Base-by-base conservation (phyloP, 1,140 invertebrate genomes). In the Agrypnia vestita region DNA sequence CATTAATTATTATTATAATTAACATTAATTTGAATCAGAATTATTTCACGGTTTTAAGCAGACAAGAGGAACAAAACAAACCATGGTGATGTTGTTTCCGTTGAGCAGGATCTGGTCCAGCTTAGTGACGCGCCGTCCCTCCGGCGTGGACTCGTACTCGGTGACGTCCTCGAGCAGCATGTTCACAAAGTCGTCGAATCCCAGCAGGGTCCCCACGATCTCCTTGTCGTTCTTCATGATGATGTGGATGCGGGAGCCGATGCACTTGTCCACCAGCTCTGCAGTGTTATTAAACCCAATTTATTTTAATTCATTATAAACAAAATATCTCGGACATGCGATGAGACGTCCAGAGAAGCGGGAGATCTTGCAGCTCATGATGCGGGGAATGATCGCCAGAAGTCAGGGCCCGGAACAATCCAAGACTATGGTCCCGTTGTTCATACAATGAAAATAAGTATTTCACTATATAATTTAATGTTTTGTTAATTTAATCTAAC, bases 161-260 rank as follows among this genome's bases (percentile, higher is more conserved):
- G 95, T 97, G 0, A 97, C 96, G 89, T 97, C 96, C 86, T 97
- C 97, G 76, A 98, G 86, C 11, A 98, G 91, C 96, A 98, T 98
- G 88, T 98, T 99, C 13, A 99, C 99, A 90, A 99, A 99, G 89
- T 99, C 98, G 90, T 99, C 98, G 89, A 99, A 99, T 8, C 99
- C 99, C 79, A 97, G 90, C 17, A 99, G 88, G 0, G 98, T 99
- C 76, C 99, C 99, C 12, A 99, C 97, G 86, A 99, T 98, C 92
- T 99, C 98, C 89, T 99, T 99, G 85, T 99, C 98, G 87, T 98
- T 98, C 90, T 99, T 99, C 98, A 99, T 99, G 53, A 99, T 98
- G 25, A 99, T 99, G 85, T 99, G 99, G 85, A 99, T 99, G 79
- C 97, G 91, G 0, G 98, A 99, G 17, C 99, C 99, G 86, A 99